Evolutionary conservation across 2,113 vertebrate species (phyloP), one percentile per base, ranked within the genome.

Genomic region (Peromyscus californicus): DNA sequence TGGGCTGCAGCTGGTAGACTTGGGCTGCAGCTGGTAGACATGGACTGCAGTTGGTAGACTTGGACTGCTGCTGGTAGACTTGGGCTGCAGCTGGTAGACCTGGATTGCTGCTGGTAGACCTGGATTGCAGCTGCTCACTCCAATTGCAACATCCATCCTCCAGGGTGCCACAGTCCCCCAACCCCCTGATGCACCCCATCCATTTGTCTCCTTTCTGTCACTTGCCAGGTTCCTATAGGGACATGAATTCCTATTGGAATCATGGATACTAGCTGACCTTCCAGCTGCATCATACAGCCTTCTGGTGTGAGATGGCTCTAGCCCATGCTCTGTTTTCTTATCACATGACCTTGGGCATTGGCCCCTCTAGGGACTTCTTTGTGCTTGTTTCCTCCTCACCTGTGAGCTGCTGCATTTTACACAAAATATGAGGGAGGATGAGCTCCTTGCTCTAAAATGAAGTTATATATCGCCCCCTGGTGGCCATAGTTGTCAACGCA

Each of bases 391-490:
- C 48, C 69, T 82, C 7, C 61, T 78, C 7, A 84, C 48, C 22
- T 17, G 24, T 57, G 85, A 54, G 39, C 59, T 93, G 57, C 26
- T 31, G n/a, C 33, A 42, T 15, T 21, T 69, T n/a, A 39, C 63
- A 5, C 1, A 9, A 31, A 33, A 31, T 21, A 4, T 57, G 78
- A 82, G 22, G 31, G 51, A 26, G 54, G 42, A 21, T 9, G 16
- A 24, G 36, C 0, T 75, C n/a, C 5, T 90, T 48, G 15, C 31
- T 93, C 22, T 61, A 69, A 96, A 95, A n/a, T 15, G 33, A 88
- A 70, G 22, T 79, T 29, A 11, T 70, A 33, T 82, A 42, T 5
- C 13, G 88, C 95, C 97, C 59, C 61, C 97, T 97, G 80, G 88
- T 93, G 98, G 42, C 72, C 31, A 21, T 2, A 72, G 33, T 39